Evolutionary conservation across 1,140 invertebrate species (phyloP), one percentile per base, ranked within the genome.

Genomic region (silkworm (Bombyx mori)): DNA sequence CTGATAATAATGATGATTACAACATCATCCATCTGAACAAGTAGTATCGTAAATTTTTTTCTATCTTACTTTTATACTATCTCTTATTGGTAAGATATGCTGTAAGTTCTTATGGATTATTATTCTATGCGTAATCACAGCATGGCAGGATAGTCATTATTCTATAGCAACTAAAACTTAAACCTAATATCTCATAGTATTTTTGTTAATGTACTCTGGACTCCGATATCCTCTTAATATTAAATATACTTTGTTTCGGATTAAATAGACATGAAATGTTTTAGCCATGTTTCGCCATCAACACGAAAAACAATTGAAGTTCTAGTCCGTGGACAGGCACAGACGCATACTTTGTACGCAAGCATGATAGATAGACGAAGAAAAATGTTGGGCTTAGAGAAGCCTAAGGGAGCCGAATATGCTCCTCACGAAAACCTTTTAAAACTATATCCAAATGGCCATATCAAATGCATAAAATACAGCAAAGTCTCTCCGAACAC

Each of bases 301-400:
- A 77, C 75, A 35, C 69, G 67, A 63, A 83, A 82, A 57, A 85
- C 78, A 8, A 85, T 86, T 9, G 60, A 81, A 63, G 56, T 82
- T 12, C 62, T 88, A 61, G 70, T 92, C 5, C 90, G 91, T 4
- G 94, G 94, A 8, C 92, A 94, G 77, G 73, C 75, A 2, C 92
- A 93, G 74, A 94, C 93, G 0, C 94, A 96, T 66, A 71, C 88
- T 42, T 77, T 94, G 18, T 96, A 96, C 65, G 89, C 91, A 42
- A 85, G 90, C 46, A 90, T 96, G 5, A 90, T 94, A 50, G 78
- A 89, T 1, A 89, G 90, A 51, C 86, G 92, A 42, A 78, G 85
- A 35, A 82, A 70, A 69, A 75, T 80, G 60, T 54, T 83, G 51
- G 77, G 69, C 0, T 42, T 81, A 1, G 76, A 68, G 42, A 68